Base-by-base conservation (phyloP, 2,113 vertebrate species). In the Sylvia atricapilla region DNA sequence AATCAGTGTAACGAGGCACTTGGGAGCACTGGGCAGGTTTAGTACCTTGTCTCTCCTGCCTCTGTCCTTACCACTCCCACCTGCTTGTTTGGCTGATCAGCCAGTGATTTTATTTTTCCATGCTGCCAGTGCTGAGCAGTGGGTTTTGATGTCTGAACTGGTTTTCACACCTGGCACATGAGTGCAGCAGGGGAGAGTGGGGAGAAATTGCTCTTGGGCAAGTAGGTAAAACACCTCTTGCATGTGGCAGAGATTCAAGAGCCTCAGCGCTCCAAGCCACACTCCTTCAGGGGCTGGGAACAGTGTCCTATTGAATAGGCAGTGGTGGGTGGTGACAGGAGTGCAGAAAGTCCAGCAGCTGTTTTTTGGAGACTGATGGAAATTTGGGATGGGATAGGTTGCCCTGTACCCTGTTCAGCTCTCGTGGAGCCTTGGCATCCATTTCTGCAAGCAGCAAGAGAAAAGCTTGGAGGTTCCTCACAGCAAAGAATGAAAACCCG, bases 1-100 rank as follows among this genome's bases (percentile, higher is more conserved):
- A 98, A 98, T 98, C 98, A 98, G 89, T 68, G 84, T 98, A 98
- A 98, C 15, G 43, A 98, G 97, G 89, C 93, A 53, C 76, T 94
- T 68, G 95, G 95, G 89, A 96, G 92, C 74, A 74, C 62, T 92
- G 87, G 63, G 86, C 75, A 95, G 53, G 70, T 88, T 96, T 92
- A 95, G 80, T 84, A 90, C 89, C 70, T 91, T 94, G 70, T 69
- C 47, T 80, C 23, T 90, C 81, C 52, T 59, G 49, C 75, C 85
- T 94, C 89, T 94, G 69, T 74, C 87, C 72, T 8, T 93, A 83
- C 39, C 64, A 81, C 58, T 94, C 74, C 91, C 84, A 95, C 93
- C 93, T 93, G 88, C 77, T 85, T 85, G 58, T 89, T 95, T 83
- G 83, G 47, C 60, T 69, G 74, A 87, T 69, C 52, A 7, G 86